These are phyloP conservation scores for Pseudomugil gertrudae DNA, from an alignment of 2,797 vertebrate genomes.

Conservation along the genomic window DNA sequence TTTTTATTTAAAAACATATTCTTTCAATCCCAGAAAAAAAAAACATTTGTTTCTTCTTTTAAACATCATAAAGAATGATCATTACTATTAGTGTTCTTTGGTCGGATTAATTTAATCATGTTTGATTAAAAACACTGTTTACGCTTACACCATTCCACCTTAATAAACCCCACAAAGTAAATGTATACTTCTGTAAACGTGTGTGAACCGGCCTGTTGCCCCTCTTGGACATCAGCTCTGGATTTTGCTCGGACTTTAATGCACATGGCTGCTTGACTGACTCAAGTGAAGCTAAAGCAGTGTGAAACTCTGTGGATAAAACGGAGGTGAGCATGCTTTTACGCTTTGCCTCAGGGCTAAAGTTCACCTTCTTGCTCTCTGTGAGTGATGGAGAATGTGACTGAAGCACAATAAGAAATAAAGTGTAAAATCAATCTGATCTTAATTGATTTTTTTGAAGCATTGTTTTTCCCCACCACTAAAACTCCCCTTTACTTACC, in stretches of 20 bases:
- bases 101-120: not conserved
- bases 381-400: slow-evolving; percentile 23
- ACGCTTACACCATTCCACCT: not conserved
- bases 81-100: not conserved
- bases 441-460: slow-evolving; percentile 52
- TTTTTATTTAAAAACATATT: not conserved
- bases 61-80: no score
- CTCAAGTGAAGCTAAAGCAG: slow-evolving; percentile 13
- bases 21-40: not conserved
- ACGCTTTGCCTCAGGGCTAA: slow-evolving; percentile 3
- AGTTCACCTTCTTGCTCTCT: slow-evolving; percentile 27
- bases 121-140: not conserved
- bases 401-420: slow-evolving; percentile 35
- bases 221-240: slow-evolving; percentile 16
- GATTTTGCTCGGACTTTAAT: slow-evolving; percentile 18
- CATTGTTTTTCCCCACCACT: slow-evolving; percentile 35
- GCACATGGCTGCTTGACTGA: slow-evolving; percentile 28
- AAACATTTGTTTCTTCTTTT: no score
- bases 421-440: slow-evolving; percentile 44
- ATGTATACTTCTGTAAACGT: not conserved
- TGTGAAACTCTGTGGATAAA: slow-evolving; percentile 10
- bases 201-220: not conserved
- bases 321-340: slow-evolving; percentile 6
- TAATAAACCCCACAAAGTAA: slow-evolving; percentile 5
- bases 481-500: slow-evolving; percentile 34